A percentile compares a stretch with the other conserved stretches of the same genome.
Evolutionary conservation across 2,797 vertebrate species (phyloP).

Genomic region (Falco columbarius): DNA sequence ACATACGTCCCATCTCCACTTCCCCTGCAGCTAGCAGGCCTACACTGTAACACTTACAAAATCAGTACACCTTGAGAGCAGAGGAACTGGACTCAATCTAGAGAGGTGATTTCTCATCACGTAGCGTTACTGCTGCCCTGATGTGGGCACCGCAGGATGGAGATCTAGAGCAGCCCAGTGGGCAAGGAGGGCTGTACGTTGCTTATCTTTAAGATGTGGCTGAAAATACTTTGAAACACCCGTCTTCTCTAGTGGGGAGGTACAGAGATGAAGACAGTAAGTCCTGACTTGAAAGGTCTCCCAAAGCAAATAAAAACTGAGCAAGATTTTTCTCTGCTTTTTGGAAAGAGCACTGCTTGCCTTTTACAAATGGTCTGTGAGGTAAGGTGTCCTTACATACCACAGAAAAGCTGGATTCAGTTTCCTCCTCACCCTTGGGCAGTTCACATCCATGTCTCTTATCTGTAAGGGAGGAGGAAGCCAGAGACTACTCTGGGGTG

Average conservation of each 20-base stretch:
- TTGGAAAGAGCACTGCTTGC: not conserved
- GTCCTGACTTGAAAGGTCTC: not conserved
- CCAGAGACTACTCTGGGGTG: not conserved
- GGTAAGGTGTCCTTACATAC: not conserved
- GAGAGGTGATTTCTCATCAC: not conserved
- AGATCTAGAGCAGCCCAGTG: not conserved
- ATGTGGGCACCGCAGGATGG: too few relatives aligned
- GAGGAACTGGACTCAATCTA: not conserved
- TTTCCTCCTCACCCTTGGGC: not conserved
- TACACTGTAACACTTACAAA: not conserved
- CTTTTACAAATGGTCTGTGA: not conserved
- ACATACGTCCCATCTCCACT: fast-evolving
- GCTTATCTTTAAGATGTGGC: not conserved
- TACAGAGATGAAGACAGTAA: not conserved
- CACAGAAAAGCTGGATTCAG: not conserved
- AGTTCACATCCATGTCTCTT: not conserved
- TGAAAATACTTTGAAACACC: not conserved
- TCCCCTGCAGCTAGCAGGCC: not conserved
- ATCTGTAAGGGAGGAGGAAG: not conserved
- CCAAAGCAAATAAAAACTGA: not conserved
- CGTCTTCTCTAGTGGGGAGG: not conserved
- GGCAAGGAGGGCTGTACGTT: not conserved
- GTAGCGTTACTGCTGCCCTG: not conserved
- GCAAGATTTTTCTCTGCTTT: not conserved
- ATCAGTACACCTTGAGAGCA: not conserved